Evolutionary conservation across 37 sponge, comb jelly and placozoan genomes (phyloP), one percentile per base, ranked within the genome.

Genomic region (Dysidea cf. avara): DNA sequence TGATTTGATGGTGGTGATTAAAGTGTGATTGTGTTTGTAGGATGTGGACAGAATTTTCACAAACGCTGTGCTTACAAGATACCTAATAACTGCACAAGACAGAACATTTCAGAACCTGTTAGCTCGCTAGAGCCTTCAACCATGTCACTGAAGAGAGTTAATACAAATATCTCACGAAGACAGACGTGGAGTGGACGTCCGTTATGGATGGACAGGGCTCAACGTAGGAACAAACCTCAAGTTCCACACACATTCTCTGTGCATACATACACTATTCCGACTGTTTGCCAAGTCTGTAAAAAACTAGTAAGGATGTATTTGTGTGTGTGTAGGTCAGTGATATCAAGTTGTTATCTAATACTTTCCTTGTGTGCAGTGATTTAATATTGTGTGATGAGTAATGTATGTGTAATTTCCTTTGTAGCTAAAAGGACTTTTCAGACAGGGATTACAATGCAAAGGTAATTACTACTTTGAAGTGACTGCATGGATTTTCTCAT

Each of bases 181-280:
- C 76, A 83, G 58, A 47, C 73, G 70, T 86, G 91, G 86, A 81
- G 83, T 48, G 91, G 91, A 2, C 66, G 91, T 0, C 91, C 91
- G 13, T 64, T 83, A 29, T 90, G 87, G 91, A 80, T 90, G 1
- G 91, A 90, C 60, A 63, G 77, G 20, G 82, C 91, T 5, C 77
- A 85, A 48, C 5, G 46, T 12, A 69, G 75, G 61, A 56, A 58
- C 51, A 64, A 77, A 39, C 86, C 53, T 7, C 67, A 78, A 18
- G 88, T 97, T 4, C 97, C 97, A 1, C 97, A 97, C 81, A 87
- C 90, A 1, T 90, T 93, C 74, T 88, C 76, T 28, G 67, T 84
- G 9, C 91, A 90, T 32, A 87, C 85, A n/a, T 90, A 69, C 70
- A 80, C 69, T 61, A 72, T 74, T 21, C 89, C 86, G 0, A 97